Conservation (phyloP, 2,113 vertebrate species). For the Pardalotus punctatus region DNA sequence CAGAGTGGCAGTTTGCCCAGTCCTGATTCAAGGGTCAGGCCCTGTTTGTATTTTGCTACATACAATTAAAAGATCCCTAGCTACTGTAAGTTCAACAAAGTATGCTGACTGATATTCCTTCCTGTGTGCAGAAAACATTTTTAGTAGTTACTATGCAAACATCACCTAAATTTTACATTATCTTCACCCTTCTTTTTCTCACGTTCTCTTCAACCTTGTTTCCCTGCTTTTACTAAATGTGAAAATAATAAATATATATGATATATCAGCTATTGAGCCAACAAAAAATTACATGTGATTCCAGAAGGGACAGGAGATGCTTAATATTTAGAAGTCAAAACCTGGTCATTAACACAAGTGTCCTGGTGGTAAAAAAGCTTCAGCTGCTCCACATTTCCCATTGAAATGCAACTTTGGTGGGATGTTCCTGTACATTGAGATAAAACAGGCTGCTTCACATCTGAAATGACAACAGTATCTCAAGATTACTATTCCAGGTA, state of each 20-base stretch:
- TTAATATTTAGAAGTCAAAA: neutral
- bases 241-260: constrained; percentile 74
- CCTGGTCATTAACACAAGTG: neutral
- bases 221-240: constrained; percentile 33
- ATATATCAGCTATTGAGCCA: constrained; percentile 42
- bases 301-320: neutral
- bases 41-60: constrained; percentile 22
- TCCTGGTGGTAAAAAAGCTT: neutral
- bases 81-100: constrained; percentile 27
- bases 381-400: neutral
- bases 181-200: neutral
- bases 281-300: neutral
- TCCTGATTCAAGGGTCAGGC: neutral
- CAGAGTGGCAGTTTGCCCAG: neutral
- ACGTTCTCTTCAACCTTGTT: neutral
- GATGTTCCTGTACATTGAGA: neutral
- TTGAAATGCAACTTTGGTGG: neutral
- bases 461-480: neutral
- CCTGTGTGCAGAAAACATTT: constrained; percentile 21
- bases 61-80: constrained; percentile 20
- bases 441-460: constrained; percentile 7
- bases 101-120: neutral
- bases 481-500: neutral
- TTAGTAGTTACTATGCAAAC: neutral
- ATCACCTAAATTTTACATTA: neutral